Conservation (phyloP, 1,140 invertebrate species). For the Watersipora subatra region DNA sequence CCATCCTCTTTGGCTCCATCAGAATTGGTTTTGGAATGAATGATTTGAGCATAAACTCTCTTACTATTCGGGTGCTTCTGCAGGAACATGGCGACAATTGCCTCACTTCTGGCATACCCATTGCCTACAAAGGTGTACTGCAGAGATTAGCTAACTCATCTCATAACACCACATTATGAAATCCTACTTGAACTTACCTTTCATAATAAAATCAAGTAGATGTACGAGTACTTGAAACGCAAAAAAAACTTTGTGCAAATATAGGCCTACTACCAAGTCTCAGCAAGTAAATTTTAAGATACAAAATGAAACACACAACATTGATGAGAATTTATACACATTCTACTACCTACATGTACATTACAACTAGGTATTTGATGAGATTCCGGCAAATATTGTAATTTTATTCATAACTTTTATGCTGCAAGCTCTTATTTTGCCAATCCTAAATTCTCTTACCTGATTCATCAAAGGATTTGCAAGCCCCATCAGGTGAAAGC, state of each 20-base stretch:
- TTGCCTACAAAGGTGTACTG: conserved; percentile 48
- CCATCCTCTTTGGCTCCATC: conserved; percentile 64
- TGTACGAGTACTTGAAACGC: no score
- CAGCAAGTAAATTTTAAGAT: no score
- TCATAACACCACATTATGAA: neutral
- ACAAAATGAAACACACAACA: no score
- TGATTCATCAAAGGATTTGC: conserved; percentile 80
- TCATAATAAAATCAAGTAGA: neutral
- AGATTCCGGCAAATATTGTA: no score
- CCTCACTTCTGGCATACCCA: conserved; percentile 85
- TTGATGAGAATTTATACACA: no score
- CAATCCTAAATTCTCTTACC: no score
- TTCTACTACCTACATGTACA: no score
- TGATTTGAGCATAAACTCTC: conserved; percentile 68
- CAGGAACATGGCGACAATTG: conserved; percentile 61
- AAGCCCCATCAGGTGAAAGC: conserved; percentile 73
- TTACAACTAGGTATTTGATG: no score
- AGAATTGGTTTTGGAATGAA: conserved; percentile 72
- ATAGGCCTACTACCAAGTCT: no score
- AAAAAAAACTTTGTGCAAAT: no score
- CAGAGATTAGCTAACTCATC: conserved; percentile 5
- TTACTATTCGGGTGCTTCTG: conserved; percentile 61
- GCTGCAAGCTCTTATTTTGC: no score
- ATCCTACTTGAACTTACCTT: neutral
- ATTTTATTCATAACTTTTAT: no score